Base-by-base conservation (phyloP, 2,797 vertebrate species). In the Hypotaenidia okinawae region DNA sequence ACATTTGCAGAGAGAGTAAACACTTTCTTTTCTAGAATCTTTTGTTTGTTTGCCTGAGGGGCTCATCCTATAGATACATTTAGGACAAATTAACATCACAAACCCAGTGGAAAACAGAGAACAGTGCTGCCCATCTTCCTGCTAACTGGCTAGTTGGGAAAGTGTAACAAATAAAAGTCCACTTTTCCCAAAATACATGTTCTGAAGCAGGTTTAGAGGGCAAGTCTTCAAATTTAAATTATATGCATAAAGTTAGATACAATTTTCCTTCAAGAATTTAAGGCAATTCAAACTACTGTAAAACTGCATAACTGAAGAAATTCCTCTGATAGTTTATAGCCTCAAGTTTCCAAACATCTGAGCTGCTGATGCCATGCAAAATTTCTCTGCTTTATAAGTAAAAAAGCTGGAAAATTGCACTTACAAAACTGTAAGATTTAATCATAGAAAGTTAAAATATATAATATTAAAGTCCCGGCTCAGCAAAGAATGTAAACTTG, bases 401-500 rank as follows among this genome's bases (percentile, higher is more conserved):
- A 89, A 87, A 19, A 76, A 70, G 28, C 25, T 86, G n/a, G 51
- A 91, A 91, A 94, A 84, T 22, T 2, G 3, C 64, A 68, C 54
- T 68, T 68, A 68, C 28, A 84, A 72, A 90, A 79, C 37, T 11
- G 2, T 16, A 83, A 49, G 51, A 62, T 49, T 70, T 90, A 87
- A 82, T 70, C 62, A 70, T 3, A 51, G 9, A 11, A 58, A 91
- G 51, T 81, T 69, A 23, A 86, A 91, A 78, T 24, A 7, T 49
- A 82, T 49, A 92, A 66, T 63, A 64, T 39, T 84, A n/a, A 95
- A 77, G 74, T 67, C 74, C 11, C 14, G 58, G 33, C 79, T 85
- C 90, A 83, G 77, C 59, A 87, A 86, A 87, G 77, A 94, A 95
- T 24, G 32, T 75, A 93, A 94, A 93, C 70, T 89, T 84, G 22